Evolutionary conservation across 1,140 invertebrate genomes (phyloP).

Genomic region (Sarcophaga peregrina): DNA sequence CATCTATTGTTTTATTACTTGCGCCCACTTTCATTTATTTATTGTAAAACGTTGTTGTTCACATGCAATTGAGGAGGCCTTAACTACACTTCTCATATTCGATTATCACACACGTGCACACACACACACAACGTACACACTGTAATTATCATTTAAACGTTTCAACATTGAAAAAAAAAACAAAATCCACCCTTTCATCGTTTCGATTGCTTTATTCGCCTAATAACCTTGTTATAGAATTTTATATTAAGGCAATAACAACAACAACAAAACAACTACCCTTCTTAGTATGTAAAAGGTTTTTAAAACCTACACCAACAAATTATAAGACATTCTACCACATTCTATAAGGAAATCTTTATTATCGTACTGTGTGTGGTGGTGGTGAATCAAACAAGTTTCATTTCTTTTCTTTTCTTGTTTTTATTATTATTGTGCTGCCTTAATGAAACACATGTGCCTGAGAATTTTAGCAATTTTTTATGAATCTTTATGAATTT

Average conservation of each 20-base stretch:
- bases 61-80: not conserved
- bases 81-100: not conserved
- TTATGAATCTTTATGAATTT: too few species aligned
- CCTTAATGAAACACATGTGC: too few species aligned
- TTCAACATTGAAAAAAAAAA: slow-evolving; percentile 6
- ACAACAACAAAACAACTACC: not conserved
- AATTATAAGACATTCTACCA: not conserved
- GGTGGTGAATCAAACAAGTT: too few species aligned
- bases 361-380: too few species aligned
- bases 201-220: not conserved
- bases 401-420: too few species aligned
- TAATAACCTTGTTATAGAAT: not conserved
- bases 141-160: slow-evolving; percentile 1
- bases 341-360: not conserved
- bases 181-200: not conserved
- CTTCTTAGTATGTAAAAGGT: not conserved
- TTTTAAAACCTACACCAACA: not conserved
- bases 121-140: too few species aligned
- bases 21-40: not conserved
- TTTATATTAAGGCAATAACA: not conserved
- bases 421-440: too few species aligned
- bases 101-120: not conserved
- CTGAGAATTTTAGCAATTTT: too few species aligned
- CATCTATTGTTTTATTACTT: not conserved
- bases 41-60: not conserved